Conservation (phyloP, 1,140 invertebrate species). For the Zelostemma sp. region DNA sequence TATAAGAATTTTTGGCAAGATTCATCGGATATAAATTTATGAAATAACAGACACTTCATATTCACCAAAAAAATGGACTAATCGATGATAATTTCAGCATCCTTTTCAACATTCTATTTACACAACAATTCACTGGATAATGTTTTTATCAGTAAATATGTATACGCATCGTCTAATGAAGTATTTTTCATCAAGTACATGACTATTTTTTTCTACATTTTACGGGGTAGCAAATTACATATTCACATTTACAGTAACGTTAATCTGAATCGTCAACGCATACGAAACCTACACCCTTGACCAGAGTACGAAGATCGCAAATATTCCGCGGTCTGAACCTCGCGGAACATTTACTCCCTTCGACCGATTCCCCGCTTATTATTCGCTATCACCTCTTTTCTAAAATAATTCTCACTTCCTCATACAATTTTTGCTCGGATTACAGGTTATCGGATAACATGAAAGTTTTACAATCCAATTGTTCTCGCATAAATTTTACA, state of each 20-base stretch:
- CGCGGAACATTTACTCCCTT: too few species aligned
- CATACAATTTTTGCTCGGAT: background rate
- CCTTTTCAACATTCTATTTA: slow-evolving; percentile 47
- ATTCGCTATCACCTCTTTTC: too few species aligned
- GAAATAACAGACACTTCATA: slow-evolving; percentile 60
- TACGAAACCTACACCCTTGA: background rate
- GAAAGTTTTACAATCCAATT: background rate
- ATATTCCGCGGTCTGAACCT: too few species aligned
- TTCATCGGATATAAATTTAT: slow-evolving; percentile 62
- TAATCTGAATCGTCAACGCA: background rate
- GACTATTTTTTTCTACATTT: background rate
- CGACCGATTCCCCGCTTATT: too few species aligned
- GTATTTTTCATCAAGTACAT: slow-evolving; percentile 20
- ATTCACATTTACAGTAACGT: slow-evolving; percentile 1
- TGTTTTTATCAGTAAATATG: slow-evolving; percentile 15
- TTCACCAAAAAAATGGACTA: slow-evolving; percentile 19
- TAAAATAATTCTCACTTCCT: background rate
- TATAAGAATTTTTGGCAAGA: slow-evolving; percentile 57
- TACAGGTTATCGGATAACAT: background rate
- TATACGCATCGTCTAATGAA: slow-evolving; percentile 15
- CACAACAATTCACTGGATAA: slow-evolving; percentile 40
- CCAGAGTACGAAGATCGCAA: background rate
- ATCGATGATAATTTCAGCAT: slow-evolving; percentile 13
- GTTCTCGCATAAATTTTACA: background rate
- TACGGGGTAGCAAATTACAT: background rate